A percentile compares a stretch with the other conserved stretches of the same genome.
Evolutionary conservation across 2,113 vertebrate species (phyloP).

Genomic region (Otis tarda): DNA sequence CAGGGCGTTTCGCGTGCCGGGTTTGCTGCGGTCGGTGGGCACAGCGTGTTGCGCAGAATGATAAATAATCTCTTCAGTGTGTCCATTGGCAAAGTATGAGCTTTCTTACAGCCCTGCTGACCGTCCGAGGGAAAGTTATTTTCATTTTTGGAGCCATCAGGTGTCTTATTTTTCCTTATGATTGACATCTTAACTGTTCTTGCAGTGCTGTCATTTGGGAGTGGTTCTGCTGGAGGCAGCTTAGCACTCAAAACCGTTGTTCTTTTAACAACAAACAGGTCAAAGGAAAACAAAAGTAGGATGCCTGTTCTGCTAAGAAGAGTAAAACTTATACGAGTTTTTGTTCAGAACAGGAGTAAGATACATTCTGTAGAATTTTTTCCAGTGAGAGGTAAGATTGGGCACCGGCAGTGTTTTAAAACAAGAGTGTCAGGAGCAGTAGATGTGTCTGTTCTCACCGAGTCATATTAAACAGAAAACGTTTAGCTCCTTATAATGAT

Average conservation of each 20-base stretch:
- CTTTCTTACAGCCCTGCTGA: neutral
- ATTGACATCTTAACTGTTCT: neutral
- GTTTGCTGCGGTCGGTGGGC: neutral
- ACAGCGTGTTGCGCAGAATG: neutral
- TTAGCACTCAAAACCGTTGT: neutral
- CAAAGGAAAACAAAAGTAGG: neutral
- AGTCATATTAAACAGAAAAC: neutral
- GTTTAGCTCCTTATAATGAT: neutral
- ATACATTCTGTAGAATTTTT: neutral
- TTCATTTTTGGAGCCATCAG: neutral
- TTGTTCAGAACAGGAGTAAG: neutral
- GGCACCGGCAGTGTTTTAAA: neutral
- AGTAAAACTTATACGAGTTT: neutral
- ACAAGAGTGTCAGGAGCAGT: neutral
- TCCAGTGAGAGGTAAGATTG: neutral
- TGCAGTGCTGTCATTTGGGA: neutral
- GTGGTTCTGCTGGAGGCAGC: neutral
- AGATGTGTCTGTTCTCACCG: neutral
- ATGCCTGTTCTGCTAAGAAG: neutral
- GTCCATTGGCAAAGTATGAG: neutral
- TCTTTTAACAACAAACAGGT: neutral
- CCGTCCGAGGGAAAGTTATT: neutral
- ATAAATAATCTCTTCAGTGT: neutral
- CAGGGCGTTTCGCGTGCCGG: accelerated
- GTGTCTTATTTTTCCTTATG: neutral